Evolutionary conservation across 2,888 invertebrate species (phyloP).

Genomic region (Noctua pronuba): DNA sequence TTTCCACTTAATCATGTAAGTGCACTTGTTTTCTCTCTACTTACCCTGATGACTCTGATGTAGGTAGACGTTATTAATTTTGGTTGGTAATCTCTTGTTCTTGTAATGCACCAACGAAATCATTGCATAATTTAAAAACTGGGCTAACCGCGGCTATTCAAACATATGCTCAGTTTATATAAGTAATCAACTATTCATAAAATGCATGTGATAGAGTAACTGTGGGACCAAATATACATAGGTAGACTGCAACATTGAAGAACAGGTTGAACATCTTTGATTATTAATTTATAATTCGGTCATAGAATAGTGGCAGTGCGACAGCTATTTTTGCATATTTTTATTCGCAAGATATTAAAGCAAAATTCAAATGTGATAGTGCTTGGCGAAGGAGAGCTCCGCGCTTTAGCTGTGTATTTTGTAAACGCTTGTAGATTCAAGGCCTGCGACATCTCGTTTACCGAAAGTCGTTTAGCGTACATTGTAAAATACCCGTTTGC

Average conservation of each 20-base stretch:
- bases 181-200: constrained; percentile 19
- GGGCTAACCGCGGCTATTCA: constrained; percentile 28
- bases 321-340: constrained; percentile 42
- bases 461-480: constrained; percentile 85
- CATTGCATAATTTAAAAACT: constrained; percentile 51
- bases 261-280: constrained; percentile 20
- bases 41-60: constrained; percentile 73
- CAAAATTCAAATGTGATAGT: constrained; percentile 78
- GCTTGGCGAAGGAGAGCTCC: constrained; percentile 71
- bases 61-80: constrained; percentile 74
- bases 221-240: constrained; percentile 38
- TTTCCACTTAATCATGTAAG: constrained; percentile 86
- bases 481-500: constrained; percentile 81
- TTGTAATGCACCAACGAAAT: constrained; percentile 47
- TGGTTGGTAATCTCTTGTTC: constrained; percentile 72
- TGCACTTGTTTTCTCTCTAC: constrained; percentile 74
- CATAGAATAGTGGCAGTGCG: constrained; percentile 18
- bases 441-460: constrained; percentile 85
- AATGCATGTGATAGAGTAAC: constrained; percentile 39
- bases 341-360: constrained; percentile 62
- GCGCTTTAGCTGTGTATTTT: constrained; percentile 75
- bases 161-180: constrained; percentile 30
- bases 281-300: constrained; percentile 21
- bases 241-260: constrained; percentile 38
- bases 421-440: constrained; percentile 82